A percentile compares a stretch with the other conserved stretches of the same genome.
Evolutionary conservation across 1,140 invertebrate genomes (phyloP).

Genomic region (Neuroterus valhalla): DNA sequence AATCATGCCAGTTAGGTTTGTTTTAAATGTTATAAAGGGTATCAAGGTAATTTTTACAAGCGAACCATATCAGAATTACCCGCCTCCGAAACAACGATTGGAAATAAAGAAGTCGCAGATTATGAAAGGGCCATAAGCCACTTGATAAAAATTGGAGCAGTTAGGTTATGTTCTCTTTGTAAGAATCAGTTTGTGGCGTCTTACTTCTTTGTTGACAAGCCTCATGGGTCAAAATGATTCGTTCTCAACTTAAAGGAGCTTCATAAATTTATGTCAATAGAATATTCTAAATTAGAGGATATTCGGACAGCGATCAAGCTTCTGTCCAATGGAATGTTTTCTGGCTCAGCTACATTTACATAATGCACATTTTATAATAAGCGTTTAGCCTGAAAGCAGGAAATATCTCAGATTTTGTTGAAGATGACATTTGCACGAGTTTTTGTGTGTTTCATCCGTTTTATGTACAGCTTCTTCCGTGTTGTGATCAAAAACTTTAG

Average conservation of each 20-base stretch:
- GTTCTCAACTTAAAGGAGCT: conserved; percentile 34
- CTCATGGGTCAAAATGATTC: conserved; percentile 24
- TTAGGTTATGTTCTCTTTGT: too few relatives aligned
- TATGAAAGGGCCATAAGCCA: too few relatives aligned
- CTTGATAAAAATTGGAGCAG: too few relatives aligned
- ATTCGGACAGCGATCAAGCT: too few relatives aligned
- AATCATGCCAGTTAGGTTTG: conserved; percentile 41
- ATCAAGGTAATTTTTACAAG: conserved; percentile 44
- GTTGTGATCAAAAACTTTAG: too few relatives aligned
- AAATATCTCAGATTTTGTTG: too few relatives aligned
- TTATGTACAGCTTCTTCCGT: too few relatives aligned
- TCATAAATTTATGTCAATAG: conserved; percentile 16
- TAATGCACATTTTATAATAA: neutral
- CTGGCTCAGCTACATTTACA: neutral
- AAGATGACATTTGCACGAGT: too few relatives aligned
- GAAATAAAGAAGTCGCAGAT: neutral
- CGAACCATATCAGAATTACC: neutral
- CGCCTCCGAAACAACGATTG: conserved; percentile 22
- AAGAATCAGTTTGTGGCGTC: neutral
- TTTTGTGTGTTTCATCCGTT: too few relatives aligned
- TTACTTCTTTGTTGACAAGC: too few relatives aligned
- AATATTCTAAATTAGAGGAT: conserved; percentile 25
- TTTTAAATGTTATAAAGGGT: conserved; percentile 39
- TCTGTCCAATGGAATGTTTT: neutral
- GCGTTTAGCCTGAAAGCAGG: neutral